Base-by-base conservation (phyloP, 2,888 invertebrate species). In the Pelosia muscerda region DNA sequence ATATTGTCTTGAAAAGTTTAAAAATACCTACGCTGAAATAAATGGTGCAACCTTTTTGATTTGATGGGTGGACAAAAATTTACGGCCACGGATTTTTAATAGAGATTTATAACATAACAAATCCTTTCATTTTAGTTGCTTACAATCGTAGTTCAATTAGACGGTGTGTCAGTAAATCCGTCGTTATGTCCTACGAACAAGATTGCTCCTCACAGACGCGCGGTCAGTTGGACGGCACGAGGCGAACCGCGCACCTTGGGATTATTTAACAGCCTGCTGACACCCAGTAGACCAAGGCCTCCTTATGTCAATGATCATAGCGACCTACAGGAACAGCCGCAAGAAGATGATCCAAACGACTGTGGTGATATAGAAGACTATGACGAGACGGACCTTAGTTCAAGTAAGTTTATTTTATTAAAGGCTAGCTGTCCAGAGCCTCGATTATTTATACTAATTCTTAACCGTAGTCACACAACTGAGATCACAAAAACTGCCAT, bases 321-420 rank as follows among this genome's bases (percentile, higher is more conserved):
- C 66, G 84, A 86, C 60, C 82, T 92, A 23, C 87, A 90, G 76
- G 94, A 94, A 68, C 79, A 87, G 42, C 91, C 92, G 0, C 90
- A 92, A 69, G 87, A 86, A 53, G 92, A 93, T 57, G 90, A 91
- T 15, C 87, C 87, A 0, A 86, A 89, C 42, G 94, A 94, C 61
- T 95, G 94, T 63, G 93, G 93, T 0, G 92, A 93, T 66, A 94
- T 95, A 69, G 94, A 93, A 25, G 94, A 94, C 74, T 94, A 95
- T 66, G 94, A 94, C 57, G 94, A 95, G 84, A 91, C 89, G 63
- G 94, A 94, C 80, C 84, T 94, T 2, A 92, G 93, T 81, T 90
- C 92, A 42, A 72, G 94, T 94, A 73, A 88, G 92, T 86, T 31
- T 19, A 38, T 28, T 10, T 28, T 38, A 23, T 58, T 22, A 8